Conservation (phyloP, 2,888 invertebrate species). For the Agonopterix subpropinquella region DNA sequence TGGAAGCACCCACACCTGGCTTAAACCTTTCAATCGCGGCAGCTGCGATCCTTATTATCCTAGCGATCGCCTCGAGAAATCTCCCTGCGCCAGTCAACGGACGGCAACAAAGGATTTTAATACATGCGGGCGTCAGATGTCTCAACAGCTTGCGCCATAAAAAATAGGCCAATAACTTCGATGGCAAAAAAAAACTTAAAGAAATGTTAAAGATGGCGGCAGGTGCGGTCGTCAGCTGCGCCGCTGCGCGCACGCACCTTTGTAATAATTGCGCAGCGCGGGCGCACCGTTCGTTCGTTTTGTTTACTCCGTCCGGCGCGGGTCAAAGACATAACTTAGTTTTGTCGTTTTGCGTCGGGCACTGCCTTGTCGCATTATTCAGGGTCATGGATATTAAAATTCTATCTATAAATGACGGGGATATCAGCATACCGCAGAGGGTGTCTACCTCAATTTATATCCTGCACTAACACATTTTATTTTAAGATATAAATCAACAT, state of each 20-base stretch:
- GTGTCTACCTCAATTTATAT: constrained; percentile 5
- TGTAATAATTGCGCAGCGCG: constrained; percentile 55
- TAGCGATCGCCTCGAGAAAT: constrained; percentile 19
- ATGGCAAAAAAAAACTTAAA: constrained; percentile 67
- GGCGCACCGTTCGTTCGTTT: constrained; percentile 37
- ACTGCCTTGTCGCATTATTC: constrained; percentile 8
- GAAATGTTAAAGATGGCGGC: constrained; percentile 70
- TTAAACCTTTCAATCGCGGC: constrained; percentile 42
- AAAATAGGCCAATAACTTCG: constrained; percentile 74
- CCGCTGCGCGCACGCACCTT: constrained; percentile 73
- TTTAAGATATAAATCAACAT: too few species aligned
- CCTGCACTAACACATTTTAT: too few species aligned
- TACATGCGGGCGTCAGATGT: constrained; percentile 61
- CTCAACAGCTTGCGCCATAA: constrained; percentile 68
- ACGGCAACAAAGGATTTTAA: constrained; percentile 44
- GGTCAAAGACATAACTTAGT: constrained; percentile 23
- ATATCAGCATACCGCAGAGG: constrained; percentile 7
- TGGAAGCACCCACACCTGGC: constrained; percentile 55
- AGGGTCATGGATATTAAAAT: constrained; percentile 12
- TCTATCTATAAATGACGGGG: constrained; percentile 9
- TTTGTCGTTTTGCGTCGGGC: constrained; percentile 7
- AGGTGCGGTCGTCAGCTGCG: constrained; percentile 70
- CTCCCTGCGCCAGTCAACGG: constrained; percentile 13
- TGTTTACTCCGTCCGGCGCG: constrained; percentile 41
- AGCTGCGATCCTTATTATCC: constrained; percentile 3